Base-by-base conservation (phyloP, 2,888 invertebrate species). In the Erebia epiphron region DNA sequence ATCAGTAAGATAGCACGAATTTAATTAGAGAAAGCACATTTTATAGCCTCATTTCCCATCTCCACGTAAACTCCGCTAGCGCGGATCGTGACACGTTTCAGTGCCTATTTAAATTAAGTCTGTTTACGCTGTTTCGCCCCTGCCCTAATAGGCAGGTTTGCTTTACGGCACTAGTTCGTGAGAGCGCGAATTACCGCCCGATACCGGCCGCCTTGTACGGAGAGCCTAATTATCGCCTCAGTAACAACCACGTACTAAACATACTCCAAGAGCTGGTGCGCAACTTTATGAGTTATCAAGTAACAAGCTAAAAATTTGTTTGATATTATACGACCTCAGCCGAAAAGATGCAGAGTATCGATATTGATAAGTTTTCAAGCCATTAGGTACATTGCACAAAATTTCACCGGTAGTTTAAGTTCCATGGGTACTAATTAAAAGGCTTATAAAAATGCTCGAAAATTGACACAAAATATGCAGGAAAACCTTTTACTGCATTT, bases 141-240 rank as follows among this genome's bases (percentile, higher is more conserved):
- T 18, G 63, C 63, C 50, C 26, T 64, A 64, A 50, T 35, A 16
- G 63, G 18, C 16, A 21, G 57, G 49, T 58, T 52, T 61, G 63
- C 56, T 63, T 26, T 50, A 64, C 63, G 63, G 26, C n/a, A 35
- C 63, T 18, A 61, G 61, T 52, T 49, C 63, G 63, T 50, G 63
- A 64, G 63, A n/a, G 50, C 50, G 50, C 63, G 35, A 50, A 26
- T 52, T 52, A 35, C 63, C 26, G 50, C 26, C 49, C 11, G 18
- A 18, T 16, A 26, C 63, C 26, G 63, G 35, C 69, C 73, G 58
- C 69, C 73, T 69, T 67, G 69, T 73, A 73, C 64, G 71, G 73
- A 54, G 64, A 21, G 46, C 46, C 61, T 73, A 71, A 71, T 73
- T 71, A 71, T 57, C 61, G 64, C 62, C 58, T 26, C 26, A 60